Percentiles rank a stretch among this genome's conserved stretches.
Evolutionary conservation across 1,140 invertebrate genomes (phyloP).

Genomic region (Meloidogyne hapla): DNA sequence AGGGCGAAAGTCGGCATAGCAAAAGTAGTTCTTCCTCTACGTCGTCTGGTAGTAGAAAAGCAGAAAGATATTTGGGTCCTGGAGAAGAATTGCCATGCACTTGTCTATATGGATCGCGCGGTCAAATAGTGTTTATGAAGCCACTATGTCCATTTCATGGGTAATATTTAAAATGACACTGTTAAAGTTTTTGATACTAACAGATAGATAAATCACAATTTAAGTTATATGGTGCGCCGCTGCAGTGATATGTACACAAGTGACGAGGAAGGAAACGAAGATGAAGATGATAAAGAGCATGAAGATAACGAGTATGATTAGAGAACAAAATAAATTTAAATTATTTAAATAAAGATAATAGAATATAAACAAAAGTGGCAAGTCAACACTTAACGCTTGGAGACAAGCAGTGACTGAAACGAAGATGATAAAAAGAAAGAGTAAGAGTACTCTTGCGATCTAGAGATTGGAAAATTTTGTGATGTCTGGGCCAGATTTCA

Average conservation of each 20-base stretch:
- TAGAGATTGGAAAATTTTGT: too few relatives aligned
- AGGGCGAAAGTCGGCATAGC: constrained; percentile 14
- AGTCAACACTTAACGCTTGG: not conserved
- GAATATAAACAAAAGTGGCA: not conserved
- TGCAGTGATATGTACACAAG: constrained; percentile 1
- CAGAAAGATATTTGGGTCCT: constrained; percentile 52
- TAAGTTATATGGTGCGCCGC: constrained; percentile 50
- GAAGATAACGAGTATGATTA: not conserved
- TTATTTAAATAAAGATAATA: not conserved
- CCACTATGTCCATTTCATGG: constrained; percentile 63
- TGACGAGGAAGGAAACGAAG: constrained; percentile 43
- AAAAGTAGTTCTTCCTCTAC: constrained; percentile 20
- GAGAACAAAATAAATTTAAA: not conserved
- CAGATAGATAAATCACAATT: constrained; percentile 14
- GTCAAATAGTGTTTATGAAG: constrained; percentile 58
- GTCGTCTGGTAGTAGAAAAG: not conserved
- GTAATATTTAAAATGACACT: constrained; percentile 15
- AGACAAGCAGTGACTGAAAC: too few relatives aligned
- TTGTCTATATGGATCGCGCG: constrained; percentile 54
- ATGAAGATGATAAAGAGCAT: constrained; percentile 26
- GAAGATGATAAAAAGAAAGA: too few relatives aligned
- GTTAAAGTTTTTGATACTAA: constrained; percentile 24
- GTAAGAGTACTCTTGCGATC: too few relatives aligned
- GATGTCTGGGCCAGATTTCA: too few relatives aligned
- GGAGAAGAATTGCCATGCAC: constrained; percentile 60